Conservation (phyloP, 1,140 invertebrate species). For the Lucilia sericata region DNA sequence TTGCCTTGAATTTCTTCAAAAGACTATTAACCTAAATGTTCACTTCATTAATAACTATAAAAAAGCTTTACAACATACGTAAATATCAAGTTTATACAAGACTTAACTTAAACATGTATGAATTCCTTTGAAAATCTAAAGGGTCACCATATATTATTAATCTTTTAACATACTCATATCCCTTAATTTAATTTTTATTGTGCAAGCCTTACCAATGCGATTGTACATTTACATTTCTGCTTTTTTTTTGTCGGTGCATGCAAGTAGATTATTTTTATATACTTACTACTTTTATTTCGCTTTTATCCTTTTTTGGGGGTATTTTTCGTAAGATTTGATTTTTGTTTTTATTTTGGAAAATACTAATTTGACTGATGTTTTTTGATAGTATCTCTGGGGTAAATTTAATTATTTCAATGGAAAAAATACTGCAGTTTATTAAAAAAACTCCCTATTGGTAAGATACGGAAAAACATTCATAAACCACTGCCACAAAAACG, state of each 20-base stretch:
- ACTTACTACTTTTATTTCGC: not conserved
- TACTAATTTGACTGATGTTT: not conserved
- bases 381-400: conserved; percentile 22
- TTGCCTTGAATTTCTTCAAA: too few relatives aligned
- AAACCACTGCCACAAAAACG: conserved; percentile 2
- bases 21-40: too few relatives aligned
- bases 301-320: not conserved
- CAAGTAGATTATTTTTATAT: not conserved
- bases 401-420: conserved; percentile 36
- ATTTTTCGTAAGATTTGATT: not conserved
- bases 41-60: too few relatives aligned
- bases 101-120: too few relatives aligned
- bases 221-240: not conserved
- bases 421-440: conserved; percentile 43
- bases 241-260: not conserved
- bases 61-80: too few relatives aligned
- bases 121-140: too few relatives aligned
- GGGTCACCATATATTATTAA: too few relatives aligned
- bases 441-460: conserved; percentile 39
- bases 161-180: too few relatives aligned
- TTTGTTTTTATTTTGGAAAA: not conserved
- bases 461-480: conserved; percentile 25
- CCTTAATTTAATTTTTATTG: too few relatives aligned
- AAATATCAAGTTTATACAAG: too few relatives aligned
- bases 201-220: too few relatives aligned